phyloP scores from a whole-genome alignment of 2,888 invertebrate genomes.

The Cheilosia impressa region DNA sequence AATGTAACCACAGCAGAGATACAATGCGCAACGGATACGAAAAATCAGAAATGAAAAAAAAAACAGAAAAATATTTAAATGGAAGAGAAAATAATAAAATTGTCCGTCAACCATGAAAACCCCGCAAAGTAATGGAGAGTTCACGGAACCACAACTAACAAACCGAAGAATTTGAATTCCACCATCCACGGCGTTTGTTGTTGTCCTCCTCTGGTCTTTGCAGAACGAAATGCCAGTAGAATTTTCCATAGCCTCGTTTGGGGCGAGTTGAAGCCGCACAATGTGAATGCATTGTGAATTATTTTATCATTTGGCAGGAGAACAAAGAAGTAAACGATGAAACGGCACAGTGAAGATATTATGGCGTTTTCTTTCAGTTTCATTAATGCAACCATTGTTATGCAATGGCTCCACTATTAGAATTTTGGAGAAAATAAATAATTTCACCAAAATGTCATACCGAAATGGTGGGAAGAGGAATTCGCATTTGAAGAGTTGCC shows the following conservation, averaged over 20 bases:
- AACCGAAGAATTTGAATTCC: conserved; percentile 44
- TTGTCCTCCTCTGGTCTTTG: background rate
- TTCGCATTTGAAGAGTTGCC: too few species aligned
- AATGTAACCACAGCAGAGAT: conserved; percentile 5
- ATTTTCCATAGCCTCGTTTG: conserved; percentile 12
- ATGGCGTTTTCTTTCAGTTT: background rate
- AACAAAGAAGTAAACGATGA: conserved; percentile 1
- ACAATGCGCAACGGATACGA: conserved; percentile 6
- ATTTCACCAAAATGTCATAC: too few species aligned
- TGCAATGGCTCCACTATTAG: conserved; percentile 4
- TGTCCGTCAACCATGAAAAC: conserved; percentile 65
- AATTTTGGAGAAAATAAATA: background rate
- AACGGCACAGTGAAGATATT: background rate
- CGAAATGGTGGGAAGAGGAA: too few species aligned
- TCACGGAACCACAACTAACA: conserved; percentile 53
- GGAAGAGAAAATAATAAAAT: conserved; percentile 47
- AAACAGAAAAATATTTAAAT: conserved; percentile 12
- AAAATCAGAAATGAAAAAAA: conserved; percentile 2
- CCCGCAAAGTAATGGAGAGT: conserved; percentile 44
- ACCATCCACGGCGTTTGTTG: background rate
- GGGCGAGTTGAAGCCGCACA: conserved; percentile 3
- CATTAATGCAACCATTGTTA: conserved; percentile 34
- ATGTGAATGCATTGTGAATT: conserved; percentile 46
- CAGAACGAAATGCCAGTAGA: background rate
- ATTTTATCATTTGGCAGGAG: conserved; percentile 39